phyloP scores from a whole-genome alignment of 2,113 vertebrate species.

The Pangasianodon hypophthalmus region DNA sequence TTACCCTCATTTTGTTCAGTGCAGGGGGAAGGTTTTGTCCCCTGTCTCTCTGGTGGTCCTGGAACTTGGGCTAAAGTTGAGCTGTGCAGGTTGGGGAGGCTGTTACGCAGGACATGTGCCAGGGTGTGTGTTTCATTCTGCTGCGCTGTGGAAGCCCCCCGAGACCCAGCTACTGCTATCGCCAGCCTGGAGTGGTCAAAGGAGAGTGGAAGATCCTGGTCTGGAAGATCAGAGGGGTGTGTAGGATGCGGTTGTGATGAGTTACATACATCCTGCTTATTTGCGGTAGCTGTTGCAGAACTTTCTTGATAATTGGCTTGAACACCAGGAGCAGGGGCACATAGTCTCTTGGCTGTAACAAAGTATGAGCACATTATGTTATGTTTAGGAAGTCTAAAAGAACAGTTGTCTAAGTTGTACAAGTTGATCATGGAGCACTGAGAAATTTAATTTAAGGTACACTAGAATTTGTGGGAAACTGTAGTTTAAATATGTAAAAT shows the following conservation, averaged over 20 bases:
- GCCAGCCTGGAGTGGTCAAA: constrained; percentile 70
- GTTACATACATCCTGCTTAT: not conserved
- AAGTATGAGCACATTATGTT: not conserved
- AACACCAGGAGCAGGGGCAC: constrained; percentile 15
- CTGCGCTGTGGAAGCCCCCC: constrained; percentile 43
- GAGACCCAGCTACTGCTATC: constrained; percentile 66
- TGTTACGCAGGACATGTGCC: constrained; percentile 62
- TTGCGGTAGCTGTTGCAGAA: not conserved
- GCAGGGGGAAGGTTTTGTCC: not conserved
- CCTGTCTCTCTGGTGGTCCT: constrained; percentile 4
- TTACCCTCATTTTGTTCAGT: constrained; percentile 11
- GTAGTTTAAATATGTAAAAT: not conserved
- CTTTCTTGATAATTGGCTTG: constrained; percentile 12
- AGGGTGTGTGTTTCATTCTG: constrained; percentile 58
- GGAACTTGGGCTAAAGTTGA: constrained; percentile 25
- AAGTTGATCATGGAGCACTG: not conserved
- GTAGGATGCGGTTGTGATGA: not conserved
- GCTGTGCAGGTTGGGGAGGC: constrained; percentile 71
- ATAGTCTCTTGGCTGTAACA: constrained; percentile 60
- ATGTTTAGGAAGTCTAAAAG: not conserved
- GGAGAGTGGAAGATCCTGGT: constrained; percentile 74
- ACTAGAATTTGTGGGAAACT: not conserved
- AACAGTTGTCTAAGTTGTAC: not conserved
- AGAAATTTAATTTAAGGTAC: not conserved
- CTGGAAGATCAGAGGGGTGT: constrained; percentile 26